Base-by-base conservation (phyloP, 2,797 vertebrate species). In the Alfaro cultratus region DNA sequence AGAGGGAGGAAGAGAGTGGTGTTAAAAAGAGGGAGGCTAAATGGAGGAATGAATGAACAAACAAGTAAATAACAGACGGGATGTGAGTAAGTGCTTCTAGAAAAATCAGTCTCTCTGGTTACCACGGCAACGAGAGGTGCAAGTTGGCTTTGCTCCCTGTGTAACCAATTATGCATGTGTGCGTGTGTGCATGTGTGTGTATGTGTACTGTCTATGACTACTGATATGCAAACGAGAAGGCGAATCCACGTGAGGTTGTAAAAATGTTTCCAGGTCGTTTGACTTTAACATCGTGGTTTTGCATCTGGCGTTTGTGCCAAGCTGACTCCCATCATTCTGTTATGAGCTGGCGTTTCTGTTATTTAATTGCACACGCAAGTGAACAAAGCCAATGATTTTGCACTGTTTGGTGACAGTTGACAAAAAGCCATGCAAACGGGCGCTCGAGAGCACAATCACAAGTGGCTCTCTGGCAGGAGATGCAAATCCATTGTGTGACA, bases 11-110 rank as follows among this genome's bases (percentile, higher is more conserved):
- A 78, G 5, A 81, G 77, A 4, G 46, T 31, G 72, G 11, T 29
- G 67, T 62, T 76, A 85, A 73, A 90, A 86, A 91, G 86, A 91
- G 88, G 85, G 88, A 85, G 77, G 74, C 90, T 88, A 86, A 93
- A 92, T 91, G 87, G 84, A 94, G 85, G 87, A 93, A 93, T 92
- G 90, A 94, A 93, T 94, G 93, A 93, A 92, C 91, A 94, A 94
- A 93, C 84, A 91, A 93, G 89, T 85, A 87, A 93, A 93, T 92
- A 94, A 92, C 89, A 92, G 91, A 90, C 87, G 82, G 93, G 92
- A 93, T 94, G 91, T 94, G 92, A 93, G 91, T 89, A 93, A 93
- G 92, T 92, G 93, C 91, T 93, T 87, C 91, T 83, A 87, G 89
- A 94, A 94, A 92, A 94, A 93, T 93, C 90, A 82, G 90, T 88